phyloP scores from a whole-genome alignment of 2,797 vertebrate species.

The Hoplostethus mediterraneus region DNA sequence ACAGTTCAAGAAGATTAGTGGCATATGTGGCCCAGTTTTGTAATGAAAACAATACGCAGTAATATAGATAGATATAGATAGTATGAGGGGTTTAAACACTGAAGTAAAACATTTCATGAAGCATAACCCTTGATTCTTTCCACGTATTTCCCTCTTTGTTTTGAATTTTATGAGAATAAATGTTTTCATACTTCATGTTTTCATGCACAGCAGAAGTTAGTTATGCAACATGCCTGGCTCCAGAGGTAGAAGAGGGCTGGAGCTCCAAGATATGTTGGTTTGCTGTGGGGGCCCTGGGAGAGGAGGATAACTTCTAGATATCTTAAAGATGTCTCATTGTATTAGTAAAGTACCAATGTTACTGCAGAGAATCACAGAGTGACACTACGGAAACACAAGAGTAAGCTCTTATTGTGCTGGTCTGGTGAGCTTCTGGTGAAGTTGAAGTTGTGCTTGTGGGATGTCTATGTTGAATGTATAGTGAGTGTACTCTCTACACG shows the following conservation, averaged over 20 bases:
- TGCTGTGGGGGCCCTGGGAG: not conserved
- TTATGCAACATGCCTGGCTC: not conserved
- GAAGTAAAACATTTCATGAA: not conserved
- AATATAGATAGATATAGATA: not conserved
- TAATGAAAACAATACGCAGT: conserved; percentile 1
- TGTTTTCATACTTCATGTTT: not conserved
- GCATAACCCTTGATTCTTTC: not conserved
- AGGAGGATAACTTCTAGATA: not conserved
- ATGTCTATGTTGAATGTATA: too few species aligned
- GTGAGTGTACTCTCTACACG: too few species aligned
- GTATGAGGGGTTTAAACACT: not conserved
- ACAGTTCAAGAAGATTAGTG: not conserved
- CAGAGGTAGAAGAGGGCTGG: not conserved
- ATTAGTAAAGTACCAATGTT: conserved; percentile 21
- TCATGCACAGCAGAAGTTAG: not conserved
- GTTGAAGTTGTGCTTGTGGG: too few species aligned
- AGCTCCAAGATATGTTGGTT: not conserved
- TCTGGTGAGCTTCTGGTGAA: too few species aligned
- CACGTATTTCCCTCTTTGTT: not conserved
- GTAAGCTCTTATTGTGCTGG: too few species aligned
- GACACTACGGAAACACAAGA: too few species aligned
- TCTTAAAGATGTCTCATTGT: not conserved
- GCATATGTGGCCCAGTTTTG: conserved; percentile 2
- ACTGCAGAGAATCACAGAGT: too few species aligned
- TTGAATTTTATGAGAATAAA: not conserved